Base-by-base conservation (phyloP, 2,888 invertebrate species). In the Cephus sareptanus region DNA sequence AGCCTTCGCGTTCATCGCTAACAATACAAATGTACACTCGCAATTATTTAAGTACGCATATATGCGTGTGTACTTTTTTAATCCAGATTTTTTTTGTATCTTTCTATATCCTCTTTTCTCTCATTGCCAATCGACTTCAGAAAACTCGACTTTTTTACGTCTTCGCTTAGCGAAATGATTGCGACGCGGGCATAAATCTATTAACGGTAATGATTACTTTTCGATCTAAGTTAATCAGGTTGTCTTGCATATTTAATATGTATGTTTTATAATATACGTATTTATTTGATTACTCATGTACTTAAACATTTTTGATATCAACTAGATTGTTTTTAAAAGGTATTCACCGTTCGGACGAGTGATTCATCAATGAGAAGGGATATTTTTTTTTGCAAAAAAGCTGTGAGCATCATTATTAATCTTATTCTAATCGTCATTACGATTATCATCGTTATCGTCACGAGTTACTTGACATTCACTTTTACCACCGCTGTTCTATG, bases 261-360 rank as follows among this genome's bases (percentile, higher is more conserved):
- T 69, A 34, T 79, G 75, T 81, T 34, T 31, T 69, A 68, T 73
- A 75, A 75, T 78, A 74, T 83, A 81, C 75, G 77, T 82, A 83
- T 83, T 31, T 80, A 79, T 87, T 86, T 86, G 85, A 87, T 87
- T 85, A 85, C 78, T 81, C 83, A 82, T 83, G 82, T 83, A 81
- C 82, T 80, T 84, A 74, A 83, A 82, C 81, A 82, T 77, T 70
- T 83, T 80, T 80, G 81, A 80, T 79, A 80, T 82, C 31, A 74
- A 76, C 76, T 81, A 76, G 75, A 79, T 68, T 33, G 74, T 71
- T 76, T 77, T 31, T 56, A 31, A 33, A 70, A 33, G 12, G 15
- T 33, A 30, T 70, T 70, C 70, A 33, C 6, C 12, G 13, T 15
- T 70, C 11, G 70, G 6, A 70, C 15, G 15, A 70, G 70, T 6